Evolutionary conservation across 2,797 vertebrate genomes (phyloP).

Genomic region (Danio albolineatus): DNA sequence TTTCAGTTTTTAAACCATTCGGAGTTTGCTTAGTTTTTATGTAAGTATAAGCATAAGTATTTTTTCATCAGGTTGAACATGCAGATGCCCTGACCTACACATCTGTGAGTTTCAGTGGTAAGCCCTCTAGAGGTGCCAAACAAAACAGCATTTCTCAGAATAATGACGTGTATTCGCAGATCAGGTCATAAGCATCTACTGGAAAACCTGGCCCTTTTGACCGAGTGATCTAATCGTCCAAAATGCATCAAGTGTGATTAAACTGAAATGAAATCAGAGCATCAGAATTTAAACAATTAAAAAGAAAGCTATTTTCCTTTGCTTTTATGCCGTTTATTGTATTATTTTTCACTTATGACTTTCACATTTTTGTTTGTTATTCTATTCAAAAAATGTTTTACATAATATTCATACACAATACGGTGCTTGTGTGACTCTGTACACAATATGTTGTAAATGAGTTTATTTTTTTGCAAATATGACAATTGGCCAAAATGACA

Average conservation of each 20-base stretch:
- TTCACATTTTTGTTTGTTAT: no score
- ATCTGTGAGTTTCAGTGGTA: constrained; percentile 13
- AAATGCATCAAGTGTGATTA: not conserved
- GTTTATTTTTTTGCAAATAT: no score
- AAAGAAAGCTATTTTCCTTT: no score
- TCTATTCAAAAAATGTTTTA: no score
- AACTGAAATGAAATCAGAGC: not conserved
- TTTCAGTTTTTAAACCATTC: not conserved
- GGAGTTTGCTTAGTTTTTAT: not conserved
- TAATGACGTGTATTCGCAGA: constrained; percentile 46
- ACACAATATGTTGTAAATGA: no score
- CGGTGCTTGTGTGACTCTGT: no score
- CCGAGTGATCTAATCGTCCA: not conserved
- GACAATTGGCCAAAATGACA: no score
- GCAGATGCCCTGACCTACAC: constrained; percentile 44
- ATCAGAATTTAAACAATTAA: no score
- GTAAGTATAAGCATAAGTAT: no score
- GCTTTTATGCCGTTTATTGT: no score
- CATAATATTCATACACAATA: no score
- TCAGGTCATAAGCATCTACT: not conserved
- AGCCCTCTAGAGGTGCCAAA: not conserved
- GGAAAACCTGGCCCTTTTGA: not conserved
- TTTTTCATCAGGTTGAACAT: constrained; percentile 20
- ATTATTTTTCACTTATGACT: no score
- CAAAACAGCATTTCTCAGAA: constrained; percentile 22